Percentiles rank a stretch among this genome's conserved stretches.
Evolutionary conservation across 2,113 vertebrate genomes (phyloP).

Genomic region (Glaucomys volans): DNA sequence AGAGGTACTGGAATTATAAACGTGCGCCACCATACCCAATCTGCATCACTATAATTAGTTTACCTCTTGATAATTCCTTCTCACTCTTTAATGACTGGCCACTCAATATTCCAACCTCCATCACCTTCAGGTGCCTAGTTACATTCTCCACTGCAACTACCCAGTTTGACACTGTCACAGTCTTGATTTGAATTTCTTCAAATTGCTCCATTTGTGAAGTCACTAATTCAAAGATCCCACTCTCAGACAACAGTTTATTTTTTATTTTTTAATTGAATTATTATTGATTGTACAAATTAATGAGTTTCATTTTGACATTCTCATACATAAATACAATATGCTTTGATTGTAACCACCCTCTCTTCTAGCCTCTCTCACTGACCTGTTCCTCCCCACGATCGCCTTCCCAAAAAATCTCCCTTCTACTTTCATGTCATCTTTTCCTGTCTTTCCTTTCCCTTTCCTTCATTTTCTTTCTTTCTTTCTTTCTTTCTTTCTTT

Average conservation of each 20-base stretch:
- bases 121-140: not conserved
- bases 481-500: too few relatives aligned
- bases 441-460: too few relatives aligned
- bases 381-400: not conserved
- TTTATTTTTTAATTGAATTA: not conserved
- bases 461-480: too few relatives aligned
- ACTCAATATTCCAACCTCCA: fast-evolving
- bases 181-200: not conserved
- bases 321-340: not conserved
- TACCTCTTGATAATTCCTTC: not conserved
- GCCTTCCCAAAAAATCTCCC: not conserved
- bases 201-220: not conserved
- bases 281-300: not conserved
- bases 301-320: not conserved
- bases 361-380: not conserved
- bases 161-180: not conserved
- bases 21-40: too few relatives aligned
- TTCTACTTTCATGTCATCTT: not conserved
- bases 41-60: not conserved
- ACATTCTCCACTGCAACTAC: not conserved
- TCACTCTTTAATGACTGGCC: not conserved
- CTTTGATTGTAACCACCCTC: not conserved
- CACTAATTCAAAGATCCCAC: not conserved
- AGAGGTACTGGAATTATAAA: too few relatives aligned
- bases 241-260: not conserved